Percentiles rank a stretch among this genome's conserved stretches.
Evolutionary conservation across 2,113 vertebrate species (phyloP).

Genomic region (Clarias gariepinus): DNA sequence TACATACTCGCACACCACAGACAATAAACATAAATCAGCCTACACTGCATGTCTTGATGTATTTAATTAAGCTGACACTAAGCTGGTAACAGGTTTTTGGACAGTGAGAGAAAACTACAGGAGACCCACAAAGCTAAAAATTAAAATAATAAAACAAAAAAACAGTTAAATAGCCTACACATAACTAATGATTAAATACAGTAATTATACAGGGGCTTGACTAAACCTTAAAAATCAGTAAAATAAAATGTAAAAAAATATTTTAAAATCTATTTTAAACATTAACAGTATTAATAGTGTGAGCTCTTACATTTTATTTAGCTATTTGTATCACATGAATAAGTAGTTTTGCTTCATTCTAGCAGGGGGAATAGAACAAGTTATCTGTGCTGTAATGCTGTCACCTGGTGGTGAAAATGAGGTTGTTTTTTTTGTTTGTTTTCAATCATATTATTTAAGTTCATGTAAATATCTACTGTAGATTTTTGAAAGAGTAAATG

Average conservation of each 20-base stretch:
- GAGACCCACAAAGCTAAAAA: background rate
- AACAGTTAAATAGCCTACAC: background rate
- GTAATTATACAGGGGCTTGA: background rate
- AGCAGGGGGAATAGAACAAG: background rate
- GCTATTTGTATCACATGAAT: background rate
- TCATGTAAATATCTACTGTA: background rate
- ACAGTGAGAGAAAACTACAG: too few species aligned
- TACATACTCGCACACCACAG: too few species aligned
- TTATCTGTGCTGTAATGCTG: conserved; percentile 8
- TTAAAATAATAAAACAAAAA: background rate
- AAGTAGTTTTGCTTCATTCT: background rate
- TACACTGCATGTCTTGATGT: too few species aligned
- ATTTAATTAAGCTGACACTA: too few species aligned
- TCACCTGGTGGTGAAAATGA: conserved; percentile 9
- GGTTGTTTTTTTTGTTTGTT: background rate
- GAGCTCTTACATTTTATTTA: background rate
- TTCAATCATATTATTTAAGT: too few species aligned
- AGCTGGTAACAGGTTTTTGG: too few species aligned
- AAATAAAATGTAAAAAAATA: background rate
- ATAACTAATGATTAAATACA: background rate
- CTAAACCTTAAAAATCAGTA: background rate
- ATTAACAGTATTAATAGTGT: background rate
- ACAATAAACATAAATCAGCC: too few species aligned
- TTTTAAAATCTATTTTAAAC: background rate
- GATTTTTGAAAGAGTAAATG: background rate